phyloP scores from a whole-genome alignment of 2,888 invertebrate genomes.

The Artemia sp. region DNA sequence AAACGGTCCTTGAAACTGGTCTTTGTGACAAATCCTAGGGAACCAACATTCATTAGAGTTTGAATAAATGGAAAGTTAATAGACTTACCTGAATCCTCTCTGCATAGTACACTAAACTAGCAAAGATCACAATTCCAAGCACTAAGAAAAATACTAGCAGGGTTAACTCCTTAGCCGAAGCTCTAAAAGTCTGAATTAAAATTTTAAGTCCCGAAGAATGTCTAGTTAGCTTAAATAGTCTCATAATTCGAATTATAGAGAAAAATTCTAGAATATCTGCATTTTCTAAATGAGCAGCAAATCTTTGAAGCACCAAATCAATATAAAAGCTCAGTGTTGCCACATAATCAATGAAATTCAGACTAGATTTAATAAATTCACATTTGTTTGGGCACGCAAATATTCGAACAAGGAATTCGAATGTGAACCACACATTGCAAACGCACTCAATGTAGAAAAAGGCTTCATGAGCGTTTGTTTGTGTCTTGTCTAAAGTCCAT shows the following conservation, averaged over 20 bases:
- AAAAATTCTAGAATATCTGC: conserved; percentile 94
- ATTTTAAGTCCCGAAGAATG: conserved; percentile 96
- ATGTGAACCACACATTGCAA: conserved; percentile 98
- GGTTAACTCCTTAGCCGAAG: conserved; percentile 88
- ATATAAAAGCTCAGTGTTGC: conserved; percentile 97
- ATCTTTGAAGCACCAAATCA: conserved; percentile 71
- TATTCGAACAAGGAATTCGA: conserved; percentile 83
- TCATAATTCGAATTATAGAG: conserved; percentile 91
- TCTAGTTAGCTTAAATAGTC: conserved; percentile 86
- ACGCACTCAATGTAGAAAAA: conserved; percentile 98
- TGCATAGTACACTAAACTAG: conserved; percentile 92
- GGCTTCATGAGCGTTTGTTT: conserved; percentile 88
- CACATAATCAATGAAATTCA: conserved; percentile 97
- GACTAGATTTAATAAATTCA: conserved; percentile 84
- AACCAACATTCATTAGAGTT: background rate
- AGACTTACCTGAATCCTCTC: conserved; percentile 68
- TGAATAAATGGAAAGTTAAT: conserved; percentile 16
- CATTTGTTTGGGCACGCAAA: conserved; percentile 84
- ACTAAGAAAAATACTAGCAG: conserved; percentile 93
- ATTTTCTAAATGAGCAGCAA: conserved; percentile 77
- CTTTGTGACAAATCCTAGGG: no score
- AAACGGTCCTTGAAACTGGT: no score
- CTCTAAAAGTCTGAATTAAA: conserved; percentile 90
- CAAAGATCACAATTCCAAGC: conserved; percentile 93
- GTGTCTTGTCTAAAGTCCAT: conserved; percentile 65